Conservation (phyloP, 2,113 vertebrate genomes). For the Phyllostomus discolor region DNA sequence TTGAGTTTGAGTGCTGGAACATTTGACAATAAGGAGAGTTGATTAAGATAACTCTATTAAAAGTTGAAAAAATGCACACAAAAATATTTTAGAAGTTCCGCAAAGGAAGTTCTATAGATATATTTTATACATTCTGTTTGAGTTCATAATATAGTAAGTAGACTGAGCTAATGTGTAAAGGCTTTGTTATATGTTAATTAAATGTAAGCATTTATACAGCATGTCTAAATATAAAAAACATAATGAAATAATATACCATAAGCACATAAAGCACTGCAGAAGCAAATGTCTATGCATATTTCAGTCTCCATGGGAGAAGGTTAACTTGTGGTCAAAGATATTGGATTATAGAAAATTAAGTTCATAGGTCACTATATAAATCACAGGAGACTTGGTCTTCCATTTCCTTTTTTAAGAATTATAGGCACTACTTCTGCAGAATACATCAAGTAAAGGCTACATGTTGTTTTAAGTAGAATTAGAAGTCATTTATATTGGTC, state of each 20-base stretch:
- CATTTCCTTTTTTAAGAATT: not conserved
- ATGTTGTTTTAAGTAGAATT: not conserved
- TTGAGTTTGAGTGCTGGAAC: constrained; percentile 31
- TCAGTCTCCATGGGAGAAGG: not conserved
- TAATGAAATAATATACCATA: not conserved
- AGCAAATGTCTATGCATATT: not conserved
- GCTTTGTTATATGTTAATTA: not conserved
- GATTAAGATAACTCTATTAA: constrained; percentile 18
- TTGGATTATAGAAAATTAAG: not conserved
- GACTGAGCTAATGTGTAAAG: not conserved
- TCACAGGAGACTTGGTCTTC: not conserved
- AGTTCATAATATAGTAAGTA: not conserved
- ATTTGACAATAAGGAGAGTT: constrained; percentile 40
- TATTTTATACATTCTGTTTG: not conserved
- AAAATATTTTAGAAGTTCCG: constrained; percentile 33
- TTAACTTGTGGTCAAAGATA: not conserved
- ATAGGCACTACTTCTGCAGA: not conserved
- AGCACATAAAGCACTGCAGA: not conserved
- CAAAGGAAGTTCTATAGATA: not conserved
- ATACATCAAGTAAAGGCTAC: not conserved
- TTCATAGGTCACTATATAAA: not conserved
- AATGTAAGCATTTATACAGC: not conserved
- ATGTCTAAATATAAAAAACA: not conserved
- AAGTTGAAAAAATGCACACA: not conserved
- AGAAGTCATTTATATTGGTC: not conserved